Evolutionary conservation across 2,113 vertebrate species (phyloP).

Genomic region (Australoheros scitulus): DNA sequence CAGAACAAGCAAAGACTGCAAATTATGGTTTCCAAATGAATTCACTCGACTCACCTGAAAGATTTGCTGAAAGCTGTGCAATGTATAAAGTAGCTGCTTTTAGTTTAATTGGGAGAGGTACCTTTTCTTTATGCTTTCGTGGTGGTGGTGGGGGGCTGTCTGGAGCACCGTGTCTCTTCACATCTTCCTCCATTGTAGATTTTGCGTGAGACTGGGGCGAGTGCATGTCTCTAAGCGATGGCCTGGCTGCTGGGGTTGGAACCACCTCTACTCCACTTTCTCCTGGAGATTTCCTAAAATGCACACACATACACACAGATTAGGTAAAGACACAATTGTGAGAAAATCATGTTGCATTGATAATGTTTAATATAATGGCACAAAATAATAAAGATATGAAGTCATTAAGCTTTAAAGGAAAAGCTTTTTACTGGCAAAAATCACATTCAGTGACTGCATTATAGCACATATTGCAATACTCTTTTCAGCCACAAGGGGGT

Average conservation of each 20-base stretch:
- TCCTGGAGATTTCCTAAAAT: slow-evolving; percentile 91
- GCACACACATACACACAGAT: neutral
- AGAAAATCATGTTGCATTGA: neutral
- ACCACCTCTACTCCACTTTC: slow-evolving; percentile 84
- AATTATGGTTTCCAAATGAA: neutral
- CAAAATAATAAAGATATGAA: neutral
- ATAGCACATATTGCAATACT: slow-evolving; percentile 29
- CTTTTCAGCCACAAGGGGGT: slow-evolving; percentile 65
- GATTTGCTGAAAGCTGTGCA: neutral
- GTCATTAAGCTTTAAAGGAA: neutral
- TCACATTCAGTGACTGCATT: neutral
- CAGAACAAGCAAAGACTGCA: neutral
- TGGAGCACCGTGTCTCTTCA: slow-evolving; percentile 88
- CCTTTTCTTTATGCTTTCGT: slow-evolving; percentile 89
- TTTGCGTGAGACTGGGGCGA: slow-evolving; percentile 89
- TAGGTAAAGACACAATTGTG: neutral
- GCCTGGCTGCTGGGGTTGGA: slow-evolving; percentile 83
- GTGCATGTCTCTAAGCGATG: slow-evolving; percentile 91
- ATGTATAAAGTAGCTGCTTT: neutral
- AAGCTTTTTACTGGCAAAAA: neutral
- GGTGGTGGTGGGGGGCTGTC: slow-evolving; percentile 84
- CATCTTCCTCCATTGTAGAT: slow-evolving; percentile 92
- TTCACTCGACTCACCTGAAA: neutral
- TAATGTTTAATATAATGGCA: too few relatives aligned
- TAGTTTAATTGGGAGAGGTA: slow-evolving; percentile 51